A percentile compares a stretch with the other conserved stretches of the same genome.
phyloP scores from a whole-genome alignment of 2,113 vertebrate species.

The Aegotheles bennettii region DNA sequence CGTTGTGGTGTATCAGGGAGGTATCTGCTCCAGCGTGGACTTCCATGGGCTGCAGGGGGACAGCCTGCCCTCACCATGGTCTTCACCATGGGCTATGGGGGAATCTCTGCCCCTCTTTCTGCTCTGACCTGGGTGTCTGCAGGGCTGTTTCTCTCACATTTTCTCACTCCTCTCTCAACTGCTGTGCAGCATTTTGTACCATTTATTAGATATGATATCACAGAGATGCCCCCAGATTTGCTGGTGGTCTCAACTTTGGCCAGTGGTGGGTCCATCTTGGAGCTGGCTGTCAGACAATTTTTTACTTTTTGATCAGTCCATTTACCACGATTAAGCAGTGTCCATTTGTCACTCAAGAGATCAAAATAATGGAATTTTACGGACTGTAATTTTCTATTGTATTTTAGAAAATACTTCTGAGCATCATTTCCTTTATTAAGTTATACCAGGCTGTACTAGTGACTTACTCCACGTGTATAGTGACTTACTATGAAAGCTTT shows the following conservation, averaged over 20 bases:
- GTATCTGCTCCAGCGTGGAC: too few species aligned
- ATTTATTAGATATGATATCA: fast-evolving
- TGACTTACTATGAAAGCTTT: background rate
- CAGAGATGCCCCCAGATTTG: background rate
- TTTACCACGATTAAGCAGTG: background rate
- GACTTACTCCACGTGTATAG: background rate
- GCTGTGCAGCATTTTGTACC: background rate
- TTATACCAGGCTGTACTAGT: background rate
- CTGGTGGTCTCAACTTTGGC: background rate
- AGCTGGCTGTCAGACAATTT: background rate
- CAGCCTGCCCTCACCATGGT: background rate
- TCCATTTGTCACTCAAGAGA: background rate
- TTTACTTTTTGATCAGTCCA: background rate
- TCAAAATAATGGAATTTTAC: background rate
- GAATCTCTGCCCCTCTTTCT: background rate
- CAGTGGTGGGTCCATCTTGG: background rate
- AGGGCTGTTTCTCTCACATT: background rate
- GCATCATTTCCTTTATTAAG: background rate
- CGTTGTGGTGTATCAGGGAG: too few species aligned
- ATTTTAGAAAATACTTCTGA: background rate
- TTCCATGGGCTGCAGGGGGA: background rate
- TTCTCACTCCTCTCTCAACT: background rate
- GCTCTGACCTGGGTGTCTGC: background rate
- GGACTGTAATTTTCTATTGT: background rate
- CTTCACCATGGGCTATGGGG: background rate